A percentile compares a stretch with the other conserved stretches of the same genome.
Evolutionary conservation across 2,113 vertebrate species (phyloP).

Genomic region (Pholis gunnellus): DNA sequence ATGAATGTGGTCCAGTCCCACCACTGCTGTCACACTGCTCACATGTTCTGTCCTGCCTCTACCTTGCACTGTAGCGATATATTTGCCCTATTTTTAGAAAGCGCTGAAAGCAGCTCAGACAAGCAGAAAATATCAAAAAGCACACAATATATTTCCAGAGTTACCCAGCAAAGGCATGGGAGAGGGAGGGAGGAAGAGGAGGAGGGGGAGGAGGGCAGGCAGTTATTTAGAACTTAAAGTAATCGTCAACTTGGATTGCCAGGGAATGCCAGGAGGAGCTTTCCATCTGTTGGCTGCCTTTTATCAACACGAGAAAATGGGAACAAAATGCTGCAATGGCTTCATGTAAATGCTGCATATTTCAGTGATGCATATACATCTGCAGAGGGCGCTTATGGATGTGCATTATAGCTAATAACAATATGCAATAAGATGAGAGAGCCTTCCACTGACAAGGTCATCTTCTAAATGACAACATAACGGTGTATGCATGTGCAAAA

Average conservation of each 20-base stretch:
- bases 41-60: constrained; percentile 57
- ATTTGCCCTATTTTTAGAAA: constrained; percentile 74
- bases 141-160: constrained; percentile 65
- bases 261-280: constrained; percentile 58
- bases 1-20: not conserved
- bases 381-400: constrained; percentile 47
- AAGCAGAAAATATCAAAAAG: constrained; percentile 75
- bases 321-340: constrained; percentile 9
- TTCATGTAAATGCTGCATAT: constrained; percentile 50
- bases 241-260: constrained; percentile 43
- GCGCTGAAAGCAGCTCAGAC: constrained; percentile 74
- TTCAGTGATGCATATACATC: constrained; percentile 37
- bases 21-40: constrained; percentile 35
- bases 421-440: constrained; percentile 43
- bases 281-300: constrained; percentile 37
- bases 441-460: constrained; percentile 56
- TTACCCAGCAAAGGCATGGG: constrained; percentile 24
- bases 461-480: constrained; percentile 50
- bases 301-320: constrained; percentile 22
- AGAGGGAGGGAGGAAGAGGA: not conserved
- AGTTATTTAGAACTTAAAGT: constrained; percentile 57
- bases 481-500: not conserved
- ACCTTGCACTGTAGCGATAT: constrained; percentile 60
- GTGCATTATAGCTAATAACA: constrained; percentile 44
- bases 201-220: constrained; percentile 4